A percentile compares a stretch with the other conserved stretches of the same genome.
These are phyloP conservation scores for Sylvia borin DNA, from an alignment of 2,797 vertebrate species.

Conservation along the genomic window DNA sequence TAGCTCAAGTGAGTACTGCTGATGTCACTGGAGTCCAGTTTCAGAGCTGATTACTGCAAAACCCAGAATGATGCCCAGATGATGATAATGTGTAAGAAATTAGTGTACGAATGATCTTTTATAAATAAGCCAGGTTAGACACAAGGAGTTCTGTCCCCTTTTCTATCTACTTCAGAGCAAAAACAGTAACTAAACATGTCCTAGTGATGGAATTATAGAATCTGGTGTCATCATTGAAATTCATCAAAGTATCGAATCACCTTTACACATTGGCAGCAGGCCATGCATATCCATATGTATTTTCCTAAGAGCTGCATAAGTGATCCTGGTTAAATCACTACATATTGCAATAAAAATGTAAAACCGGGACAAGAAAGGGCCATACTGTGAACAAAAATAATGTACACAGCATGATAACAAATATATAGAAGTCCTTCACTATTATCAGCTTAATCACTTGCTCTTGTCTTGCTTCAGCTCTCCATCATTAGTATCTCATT, in stretches of 20 bases:
- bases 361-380: neutral
- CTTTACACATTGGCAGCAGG: neutral
- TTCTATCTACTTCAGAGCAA: neutral
- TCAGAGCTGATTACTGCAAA: neutral
- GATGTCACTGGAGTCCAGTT: neutral
- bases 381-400: neutral
- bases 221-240: neutral
- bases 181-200: neutral
- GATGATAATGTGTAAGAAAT: neutral
- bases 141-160: neutral
- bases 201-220: neutral
- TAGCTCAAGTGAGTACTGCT: neutral
- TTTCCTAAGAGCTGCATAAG: neutral
- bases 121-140: neutral
- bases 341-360: neutral
- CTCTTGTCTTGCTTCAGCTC: neutral
- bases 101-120: neutral
- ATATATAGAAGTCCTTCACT: neutral
- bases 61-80: neutral
- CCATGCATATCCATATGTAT: neutral
- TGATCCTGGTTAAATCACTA: neutral
- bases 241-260: neutral
- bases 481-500: conserved; percentile 18
- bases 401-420: neutral
- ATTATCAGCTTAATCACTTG: conserved; percentile 3